These are phyloP conservation scores for Agrotis clavis DNA, from an alignment of 2,888 invertebrate species.

Conservation along the genomic window DNA sequence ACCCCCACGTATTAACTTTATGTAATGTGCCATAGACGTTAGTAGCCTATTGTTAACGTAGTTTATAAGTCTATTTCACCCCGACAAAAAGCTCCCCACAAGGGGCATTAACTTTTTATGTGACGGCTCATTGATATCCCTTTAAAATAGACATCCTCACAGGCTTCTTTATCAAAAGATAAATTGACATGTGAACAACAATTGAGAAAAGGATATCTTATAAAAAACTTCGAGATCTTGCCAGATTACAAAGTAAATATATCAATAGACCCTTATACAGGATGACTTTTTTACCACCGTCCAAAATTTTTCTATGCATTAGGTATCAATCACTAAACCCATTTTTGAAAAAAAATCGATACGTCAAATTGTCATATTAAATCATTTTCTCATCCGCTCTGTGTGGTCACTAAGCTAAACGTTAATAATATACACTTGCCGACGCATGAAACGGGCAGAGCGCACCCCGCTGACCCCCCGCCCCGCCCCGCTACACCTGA, in stretches of 20 bases:
- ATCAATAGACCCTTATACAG: constrained; percentile 8
- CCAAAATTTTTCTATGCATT: too few species aligned
- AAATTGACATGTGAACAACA: constrained; percentile 7
- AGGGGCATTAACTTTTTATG: constrained; percentile 16
- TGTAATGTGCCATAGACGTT: constrained; percentile 9
- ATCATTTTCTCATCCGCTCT: too few species aligned
- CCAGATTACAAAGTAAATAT: constrained; percentile 22
- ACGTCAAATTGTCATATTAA: too few species aligned
- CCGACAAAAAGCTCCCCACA: constrained; percentile 12
- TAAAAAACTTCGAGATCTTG: constrained; percentile 12
- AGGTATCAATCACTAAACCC: too few species aligned
- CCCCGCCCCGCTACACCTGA: too few species aligned
- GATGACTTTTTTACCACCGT: too few species aligned
- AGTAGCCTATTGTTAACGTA: constrained; percentile 6
- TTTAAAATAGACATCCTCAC: constrained; percentile 16
- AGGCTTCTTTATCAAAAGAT: constrained; percentile 13
- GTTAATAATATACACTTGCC: too few species aligned
- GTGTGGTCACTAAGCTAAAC: too few species aligned
- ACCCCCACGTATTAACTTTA: constrained; percentile 7
- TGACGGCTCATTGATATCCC: constrained; percentile 6
- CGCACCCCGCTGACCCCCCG: too few species aligned
- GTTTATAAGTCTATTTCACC: constrained; percentile 30
- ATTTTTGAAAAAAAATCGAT: too few species aligned
- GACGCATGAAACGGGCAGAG: too few species aligned
- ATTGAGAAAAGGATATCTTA: constrained; percentile 6